A percentile compares a stretch with the other conserved stretches of the same genome.
These are phyloP conservation scores for Tipula confusa DNA, from an alignment of 2,888 invertebrate species.

Conservation along the genomic window DNA sequence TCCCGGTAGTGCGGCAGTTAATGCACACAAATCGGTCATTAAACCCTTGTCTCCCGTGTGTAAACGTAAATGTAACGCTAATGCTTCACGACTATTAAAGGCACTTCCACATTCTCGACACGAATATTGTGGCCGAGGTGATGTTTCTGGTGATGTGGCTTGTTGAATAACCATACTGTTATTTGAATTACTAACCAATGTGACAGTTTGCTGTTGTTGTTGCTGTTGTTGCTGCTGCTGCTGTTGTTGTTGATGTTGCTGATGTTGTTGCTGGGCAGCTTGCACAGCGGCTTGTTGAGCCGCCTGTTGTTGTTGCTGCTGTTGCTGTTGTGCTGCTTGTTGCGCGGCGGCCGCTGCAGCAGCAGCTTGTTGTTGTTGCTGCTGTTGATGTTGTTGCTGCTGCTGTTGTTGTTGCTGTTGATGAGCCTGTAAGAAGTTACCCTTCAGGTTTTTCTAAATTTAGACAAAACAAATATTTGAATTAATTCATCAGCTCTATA, in stretches of 20 bases:
- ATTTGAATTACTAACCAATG: constrained; percentile 43
- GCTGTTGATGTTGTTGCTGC: constrained; percentile 45
- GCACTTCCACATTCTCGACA: constrained; percentile 59
- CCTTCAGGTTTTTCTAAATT: background rate
- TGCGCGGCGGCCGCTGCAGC: constrained; percentile 46
- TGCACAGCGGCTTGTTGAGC: constrained; percentile 49
- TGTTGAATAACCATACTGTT: constrained; percentile 48
- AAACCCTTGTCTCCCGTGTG: constrained; percentile 77
- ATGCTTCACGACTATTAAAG: constrained; percentile 67
- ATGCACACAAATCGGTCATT: constrained; percentile 74
- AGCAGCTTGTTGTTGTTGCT: constrained; percentile 45
- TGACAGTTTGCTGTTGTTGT: constrained; percentile 45
- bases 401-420: constrained; percentile 38
- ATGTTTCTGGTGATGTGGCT: constrained; percentile 46
- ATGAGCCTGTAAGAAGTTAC: constrained; percentile 27
- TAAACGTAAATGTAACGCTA: constrained; percentile 72
- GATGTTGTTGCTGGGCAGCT: constrained; percentile 42
- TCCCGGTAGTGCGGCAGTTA: constrained; percentile 71
- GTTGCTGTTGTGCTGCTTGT: constrained; percentile 40
- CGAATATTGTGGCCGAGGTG: constrained; percentile 48
- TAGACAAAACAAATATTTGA: background rate
- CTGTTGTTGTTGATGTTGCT: constrained; percentile 48
- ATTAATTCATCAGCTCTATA: background rate
- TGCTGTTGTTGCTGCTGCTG: constrained; percentile 50
- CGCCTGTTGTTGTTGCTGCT: constrained; percentile 36